Conservation (phyloP, 92 coral and sea anemone species). For the Bergia sp. region DNA sequence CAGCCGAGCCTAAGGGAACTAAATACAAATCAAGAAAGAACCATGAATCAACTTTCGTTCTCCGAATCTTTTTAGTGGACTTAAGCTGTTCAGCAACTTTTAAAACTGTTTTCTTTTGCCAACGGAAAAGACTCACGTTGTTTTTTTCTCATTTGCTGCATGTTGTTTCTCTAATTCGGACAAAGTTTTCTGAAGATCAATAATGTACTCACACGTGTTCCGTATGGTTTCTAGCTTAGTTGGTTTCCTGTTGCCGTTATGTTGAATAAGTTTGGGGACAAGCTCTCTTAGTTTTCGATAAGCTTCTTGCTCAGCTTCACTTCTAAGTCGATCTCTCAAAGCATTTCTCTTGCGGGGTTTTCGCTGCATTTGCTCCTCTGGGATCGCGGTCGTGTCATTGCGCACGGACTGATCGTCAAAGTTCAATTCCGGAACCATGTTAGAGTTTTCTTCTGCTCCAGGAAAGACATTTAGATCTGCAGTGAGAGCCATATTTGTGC, state of each 20-base stretch:
- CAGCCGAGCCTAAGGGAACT: not conserved
- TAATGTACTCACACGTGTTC: slow-evolving; percentile 75
- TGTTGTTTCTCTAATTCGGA: slow-evolving; percentile 45
- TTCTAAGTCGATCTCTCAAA: slow-evolving; percentile 65
- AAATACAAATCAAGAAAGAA: not conserved
- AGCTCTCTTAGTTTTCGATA: slow-evolving; percentile 75
- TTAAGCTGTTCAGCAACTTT: not conserved
- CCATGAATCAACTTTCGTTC: not conserved
- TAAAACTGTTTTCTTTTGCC: not conserved
- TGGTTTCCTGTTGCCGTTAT: slow-evolving; percentile 53
- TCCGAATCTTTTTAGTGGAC: not conserved
- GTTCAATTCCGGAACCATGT: slow-evolving; percentile 24
- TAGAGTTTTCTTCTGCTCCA: slow-evolving; percentile 14
- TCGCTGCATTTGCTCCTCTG: slow-evolving; percentile 25
- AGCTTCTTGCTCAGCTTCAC: slow-evolving; percentile 86
- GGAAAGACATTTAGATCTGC: slow-evolving; percentile 25
- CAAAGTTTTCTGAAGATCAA: slow-evolving; percentile 65
- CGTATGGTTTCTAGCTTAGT: slow-evolving; percentile 84
- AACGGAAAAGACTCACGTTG: no score
- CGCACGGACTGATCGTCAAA: slow-evolving; percentile 21
- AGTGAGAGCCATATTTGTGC: slow-evolving; percentile 42
- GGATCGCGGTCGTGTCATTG: not conserved
- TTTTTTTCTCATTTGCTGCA: not conserved
- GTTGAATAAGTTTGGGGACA: slow-evolving; percentile 62
- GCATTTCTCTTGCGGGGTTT: slow-evolving; percentile 71